Conservation (phyloP, 2,888 invertebrate genomes). For the Nymphalis urticae region DNA sequence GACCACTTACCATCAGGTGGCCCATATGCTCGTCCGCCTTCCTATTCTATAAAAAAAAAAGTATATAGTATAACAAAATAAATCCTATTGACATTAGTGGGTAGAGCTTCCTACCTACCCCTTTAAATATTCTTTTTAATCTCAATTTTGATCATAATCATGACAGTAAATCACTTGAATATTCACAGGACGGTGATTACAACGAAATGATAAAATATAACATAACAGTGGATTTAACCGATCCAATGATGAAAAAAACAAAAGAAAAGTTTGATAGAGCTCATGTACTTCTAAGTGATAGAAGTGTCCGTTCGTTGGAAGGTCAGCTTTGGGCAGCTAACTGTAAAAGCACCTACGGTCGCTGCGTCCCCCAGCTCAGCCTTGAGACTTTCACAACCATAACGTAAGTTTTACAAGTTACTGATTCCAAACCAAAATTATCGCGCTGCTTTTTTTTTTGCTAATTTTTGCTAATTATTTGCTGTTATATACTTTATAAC, state of each 20-base stretch:
- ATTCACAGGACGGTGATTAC: slow-evolving; percentile 22
- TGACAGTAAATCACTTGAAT: background rate
- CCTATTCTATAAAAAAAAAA: too few species aligned
- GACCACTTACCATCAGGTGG: too few species aligned
- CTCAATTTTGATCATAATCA: too few species aligned
- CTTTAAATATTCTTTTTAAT: too few species aligned
- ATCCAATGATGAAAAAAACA: slow-evolving; percentile 34
- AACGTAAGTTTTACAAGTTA: slow-evolving; percentile 4
- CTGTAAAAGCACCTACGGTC: slow-evolving; percentile 2
- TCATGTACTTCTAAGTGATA: slow-evolving; percentile 17
- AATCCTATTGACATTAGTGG: background rate
- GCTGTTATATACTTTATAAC: too few species aligned
- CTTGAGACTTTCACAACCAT: background rate
- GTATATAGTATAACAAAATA: background rate
- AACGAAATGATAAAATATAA: slow-evolving; percentile 17
- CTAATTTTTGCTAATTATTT: too few species aligned
- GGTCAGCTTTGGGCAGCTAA: slow-evolving; percentile 17
- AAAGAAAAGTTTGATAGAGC: background rate
- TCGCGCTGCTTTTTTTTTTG: too few species aligned
- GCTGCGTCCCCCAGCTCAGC: background rate
- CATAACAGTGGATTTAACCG: slow-evolving; percentile 7
- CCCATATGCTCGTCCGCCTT: too few species aligned
- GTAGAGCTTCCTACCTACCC: background rate
- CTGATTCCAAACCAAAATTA: too few species aligned
- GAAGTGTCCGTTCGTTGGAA: slow-evolving; percentile 15